A percentile compares a stretch with the other conserved stretches of the same genome.
phyloP scores from a whole-genome alignment of 2,888 invertebrate genomes.

The Hanleya hanleyi region DNA sequence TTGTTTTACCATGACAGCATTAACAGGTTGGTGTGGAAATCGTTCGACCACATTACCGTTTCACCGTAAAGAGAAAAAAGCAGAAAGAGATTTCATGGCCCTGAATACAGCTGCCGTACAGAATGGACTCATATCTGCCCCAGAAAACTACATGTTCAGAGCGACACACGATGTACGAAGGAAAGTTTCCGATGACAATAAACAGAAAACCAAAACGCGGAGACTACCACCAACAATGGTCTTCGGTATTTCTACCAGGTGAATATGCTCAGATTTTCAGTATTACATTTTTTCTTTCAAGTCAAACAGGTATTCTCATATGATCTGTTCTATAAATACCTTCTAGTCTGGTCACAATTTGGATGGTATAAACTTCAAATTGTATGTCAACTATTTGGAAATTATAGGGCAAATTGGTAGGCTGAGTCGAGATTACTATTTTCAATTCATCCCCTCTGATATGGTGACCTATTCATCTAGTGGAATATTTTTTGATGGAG shows the following conservation, averaged over 20 bases:
- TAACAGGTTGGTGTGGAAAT: slow-evolving; percentile 58
- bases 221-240: slow-evolving; percentile 67
- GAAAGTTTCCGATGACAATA: slow-evolving; percentile 52
- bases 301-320: neutral
- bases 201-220: slow-evolving; percentile 46
- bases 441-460: too few relatives aligned
- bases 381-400: too few relatives aligned
- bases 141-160: slow-evolving; percentile 65
- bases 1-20: slow-evolving; percentile 44
- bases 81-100: slow-evolving; percentile 67
- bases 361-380: too few relatives aligned
- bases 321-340: neutral
- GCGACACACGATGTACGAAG: slow-evolving; percentile 67
- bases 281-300: too few relatives aligned
- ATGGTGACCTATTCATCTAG: too few relatives aligned
- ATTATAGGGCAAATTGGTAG: too few relatives aligned
- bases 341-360: too few relatives aligned
- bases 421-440: too few relatives aligned
- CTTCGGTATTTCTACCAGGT: slow-evolving; percentile 70
- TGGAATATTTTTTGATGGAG: too few relatives aligned
- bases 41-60: slow-evolving; percentile 45
- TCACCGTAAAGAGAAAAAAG: slow-evolving; percentile 36
- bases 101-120: slow-evolving; percentile 67
- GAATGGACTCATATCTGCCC: slow-evolving; percentile 66
- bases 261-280: too few relatives aligned